Percentiles rank a stretch among this genome's conserved stretches.
Conservation (phyloP, 2,888 invertebrate species). For the Drosophila nr. perissopoda region DNA sequence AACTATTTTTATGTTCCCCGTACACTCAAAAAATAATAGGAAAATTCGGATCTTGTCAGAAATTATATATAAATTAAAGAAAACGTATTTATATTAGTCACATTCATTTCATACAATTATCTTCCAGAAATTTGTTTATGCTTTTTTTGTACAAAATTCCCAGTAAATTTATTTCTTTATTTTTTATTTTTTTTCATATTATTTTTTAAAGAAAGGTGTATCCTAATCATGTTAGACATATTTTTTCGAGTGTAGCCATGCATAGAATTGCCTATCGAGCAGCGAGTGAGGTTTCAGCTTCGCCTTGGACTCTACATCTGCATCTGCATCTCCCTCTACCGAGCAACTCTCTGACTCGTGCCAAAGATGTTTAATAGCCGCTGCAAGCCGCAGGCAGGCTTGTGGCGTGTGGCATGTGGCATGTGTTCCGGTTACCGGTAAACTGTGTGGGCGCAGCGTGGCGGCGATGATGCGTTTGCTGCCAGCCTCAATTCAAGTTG, state of each 20-base stretch:
- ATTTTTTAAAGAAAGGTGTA: too few relatives aligned
- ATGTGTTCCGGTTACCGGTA: slow-evolving; percentile 24
- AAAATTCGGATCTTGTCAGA: too few relatives aligned
- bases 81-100: background rate
- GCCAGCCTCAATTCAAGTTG: slow-evolving; percentile 69
- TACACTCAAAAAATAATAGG: background rate
- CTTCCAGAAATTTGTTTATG: background rate
- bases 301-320: slow-evolving; percentile 12
- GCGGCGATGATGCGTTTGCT: slow-evolving; percentile 40
- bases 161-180: too few relatives aligned
- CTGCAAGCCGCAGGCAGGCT: slow-evolving; percentile 51
- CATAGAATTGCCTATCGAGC: slow-evolving; percentile 20
- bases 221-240: background rate
- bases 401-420: slow-evolving; percentile 14
- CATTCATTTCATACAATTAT: background rate
- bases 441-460: slow-evolving; percentile 64
- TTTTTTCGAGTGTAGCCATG: background rate
- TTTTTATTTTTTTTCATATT: background rate
- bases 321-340: slow-evolving; percentile 14
- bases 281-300: slow-evolving; percentile 25
- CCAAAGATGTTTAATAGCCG: slow-evolving; percentile 77
- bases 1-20: slow-evolving; percentile 46
- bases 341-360: slow-evolving; percentile 57
- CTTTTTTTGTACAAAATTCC: background rate
- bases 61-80: too few relatives aligned